Base-by-base conservation (phyloP, 2,113 vertebrate genomes). In the Rousettus leschenaultii region DNA sequence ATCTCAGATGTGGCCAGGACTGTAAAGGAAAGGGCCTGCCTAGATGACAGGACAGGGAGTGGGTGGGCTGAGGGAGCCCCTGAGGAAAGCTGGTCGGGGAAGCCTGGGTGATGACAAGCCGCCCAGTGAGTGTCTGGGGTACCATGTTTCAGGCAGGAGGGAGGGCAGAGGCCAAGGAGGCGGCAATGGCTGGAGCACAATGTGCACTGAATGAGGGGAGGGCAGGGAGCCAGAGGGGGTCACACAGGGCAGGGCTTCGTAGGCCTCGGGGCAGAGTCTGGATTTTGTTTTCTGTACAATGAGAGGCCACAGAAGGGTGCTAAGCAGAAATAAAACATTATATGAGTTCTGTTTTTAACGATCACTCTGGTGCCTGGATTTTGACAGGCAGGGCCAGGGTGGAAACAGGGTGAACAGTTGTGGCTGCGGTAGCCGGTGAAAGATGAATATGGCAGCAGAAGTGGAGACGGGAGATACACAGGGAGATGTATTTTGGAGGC, bases 161-260 rank as follows among this genome's bases (percentile, higher is more conserved):
- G 30, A 48, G 0, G 28, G 70, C 43, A 63, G 70, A 73, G 59
- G 53, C 53, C 26, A 66, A 40, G 11, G 84, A 28, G 77, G 77
- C 3, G 57, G 51, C 13, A 40, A 38, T 18, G 61, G 51, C 61
- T 57, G 2, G 61, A 93, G 13, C 82, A 66, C 26, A 5, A 51
- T 19, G 24, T 0, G 13, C 7, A 6, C 19, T 10, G 2, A 24
- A 5, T 0, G 30, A 48, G 15, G 61, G 51, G 38, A 84, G 19
- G 71, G 86, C 8, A 10, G n/a, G 6, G 4, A 12, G 22, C 8
- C 10, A 22, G 53, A 9, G n/a, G 84, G 12, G 22, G 28, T 63
- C 75, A 51, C 19, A 6, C 1, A 22, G 51, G 40, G 33, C 55
- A 53, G 38, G 19, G 45, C 35, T 45, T 24, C 55, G 45, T 15